Evolutionary conservation across 1,140 invertebrate species (phyloP).

Genomic region (Lepidurus apus): DNA sequence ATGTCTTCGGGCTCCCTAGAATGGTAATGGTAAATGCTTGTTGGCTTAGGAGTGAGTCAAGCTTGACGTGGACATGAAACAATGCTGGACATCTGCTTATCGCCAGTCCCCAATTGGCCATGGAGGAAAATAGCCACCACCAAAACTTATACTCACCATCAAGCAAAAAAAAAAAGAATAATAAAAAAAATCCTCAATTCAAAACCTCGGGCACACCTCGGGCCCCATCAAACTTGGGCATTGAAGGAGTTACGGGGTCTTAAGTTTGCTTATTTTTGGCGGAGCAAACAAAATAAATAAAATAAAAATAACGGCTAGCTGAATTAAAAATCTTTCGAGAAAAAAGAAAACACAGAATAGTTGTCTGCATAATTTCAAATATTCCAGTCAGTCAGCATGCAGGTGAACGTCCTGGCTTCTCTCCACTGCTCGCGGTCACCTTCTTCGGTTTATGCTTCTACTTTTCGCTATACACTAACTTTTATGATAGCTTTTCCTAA

Average conservation of each 20-base stretch:
- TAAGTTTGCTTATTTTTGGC: no score
- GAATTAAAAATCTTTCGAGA: no score
- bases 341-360: no score
- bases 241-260: no score
- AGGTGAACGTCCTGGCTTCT: not conserved
- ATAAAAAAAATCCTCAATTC: no score
- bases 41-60: not conserved
- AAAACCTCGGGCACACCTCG: no score
- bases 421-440: not conserved
- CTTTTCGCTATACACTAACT: not conserved
- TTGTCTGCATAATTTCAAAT: not conserved
- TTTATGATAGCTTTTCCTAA: not conserved
- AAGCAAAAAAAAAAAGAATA: no score
- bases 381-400: not conserved
- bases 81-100: constrained; percentile 13
- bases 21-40: not conserved
- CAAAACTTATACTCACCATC: no score
- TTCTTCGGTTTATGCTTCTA: not conserved
- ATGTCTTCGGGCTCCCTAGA: not conserved
- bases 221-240: no score
- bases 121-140: no score
- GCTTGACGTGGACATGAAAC: not conserved
- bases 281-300: no score
- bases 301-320: no score
- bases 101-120: not conserved